A percentile compares a stretch with the other conserved stretches of the same genome.
phyloP scores from a whole-genome alignment of 2,888 invertebrate species.

The Sinohyriopsis cumingii region DNA sequence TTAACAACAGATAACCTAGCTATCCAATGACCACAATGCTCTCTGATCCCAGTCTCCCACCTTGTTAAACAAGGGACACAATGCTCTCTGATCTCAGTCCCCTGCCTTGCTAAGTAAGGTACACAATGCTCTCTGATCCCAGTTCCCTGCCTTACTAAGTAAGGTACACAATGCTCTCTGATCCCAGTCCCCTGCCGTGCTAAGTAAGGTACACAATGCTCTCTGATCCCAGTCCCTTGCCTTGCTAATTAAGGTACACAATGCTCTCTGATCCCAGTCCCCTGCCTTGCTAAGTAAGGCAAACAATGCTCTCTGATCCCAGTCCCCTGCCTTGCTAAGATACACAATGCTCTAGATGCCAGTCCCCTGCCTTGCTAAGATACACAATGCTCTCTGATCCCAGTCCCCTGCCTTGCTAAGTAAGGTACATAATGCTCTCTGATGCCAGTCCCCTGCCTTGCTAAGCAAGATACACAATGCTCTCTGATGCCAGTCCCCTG shows the following conservation, averaged over 20 bases:
- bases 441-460: conserved; percentile 64
- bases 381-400: too few relatives aligned
- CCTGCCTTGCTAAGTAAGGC: too few relatives aligned
- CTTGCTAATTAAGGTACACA: too few relatives aligned
- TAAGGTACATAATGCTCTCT: conserved; percentile 73
- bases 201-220: conserved; percentile 75
- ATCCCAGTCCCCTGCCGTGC: conserved; percentile 63
- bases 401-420: too few relatives aligned
- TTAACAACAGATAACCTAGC: neutral
- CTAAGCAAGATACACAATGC: conserved; percentile 75
- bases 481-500: too few relatives aligned
- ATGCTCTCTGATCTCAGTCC: conserved; percentile 73
- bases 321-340: conserved; percentile 66
- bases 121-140: conserved; percentile 58
- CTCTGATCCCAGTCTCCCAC: too few relatives aligned
- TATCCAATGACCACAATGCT: neutral
- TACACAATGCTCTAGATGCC: conserved; percentile 69
- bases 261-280: too few relatives aligned
- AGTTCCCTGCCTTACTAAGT: too few relatives aligned
- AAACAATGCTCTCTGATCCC: conserved; percentile 73
- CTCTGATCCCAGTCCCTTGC: too few relatives aligned
- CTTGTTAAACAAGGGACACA: too few relatives aligned
- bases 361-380: too few relatives aligned
- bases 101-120: conserved; percentile 74
- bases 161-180: conserved; percentile 72